Conservation (phyloP, 2,797 vertebrate species). For the Tapera naevia region DNA sequence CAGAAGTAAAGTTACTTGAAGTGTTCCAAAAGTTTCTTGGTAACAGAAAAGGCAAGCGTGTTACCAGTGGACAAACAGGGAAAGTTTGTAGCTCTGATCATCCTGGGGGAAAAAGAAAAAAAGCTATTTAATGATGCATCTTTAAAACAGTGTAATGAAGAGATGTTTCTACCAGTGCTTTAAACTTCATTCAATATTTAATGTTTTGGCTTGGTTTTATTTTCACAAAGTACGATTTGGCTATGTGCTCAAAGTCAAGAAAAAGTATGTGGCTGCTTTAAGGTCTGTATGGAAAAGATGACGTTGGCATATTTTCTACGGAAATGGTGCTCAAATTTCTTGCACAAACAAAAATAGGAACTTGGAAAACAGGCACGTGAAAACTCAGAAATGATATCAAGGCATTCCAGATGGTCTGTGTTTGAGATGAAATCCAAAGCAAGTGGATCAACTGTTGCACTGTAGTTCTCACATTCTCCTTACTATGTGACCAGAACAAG, state of each 20-base stretch:
- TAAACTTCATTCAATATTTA: background rate
- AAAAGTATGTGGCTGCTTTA: background rate
- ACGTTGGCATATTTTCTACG: background rate
- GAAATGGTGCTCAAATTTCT: background rate
- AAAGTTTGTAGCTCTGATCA: background rate
- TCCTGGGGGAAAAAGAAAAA: background rate
- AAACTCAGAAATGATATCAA: background rate
- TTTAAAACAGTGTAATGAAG: background rate
- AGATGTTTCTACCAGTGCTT: background rate
- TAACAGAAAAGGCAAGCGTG: background rate
- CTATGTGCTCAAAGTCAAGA: background rate
- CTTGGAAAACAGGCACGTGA: background rate
- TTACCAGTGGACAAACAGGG: background rate
- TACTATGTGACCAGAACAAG: background rate
- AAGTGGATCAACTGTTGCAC: background rate
- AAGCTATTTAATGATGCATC: background rate
- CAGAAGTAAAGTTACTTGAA: background rate
- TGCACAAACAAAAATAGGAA: background rate
- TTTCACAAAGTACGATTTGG: background rate
- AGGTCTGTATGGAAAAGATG: background rate
- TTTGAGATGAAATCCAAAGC: background rate
- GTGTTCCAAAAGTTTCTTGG: background rate
- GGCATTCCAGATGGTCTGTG: background rate
- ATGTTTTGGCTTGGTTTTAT: background rate
- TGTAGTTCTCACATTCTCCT: background rate